Conservation (phyloP, 2,888 invertebrate species). For the Campaea margaritaria region DNA sequence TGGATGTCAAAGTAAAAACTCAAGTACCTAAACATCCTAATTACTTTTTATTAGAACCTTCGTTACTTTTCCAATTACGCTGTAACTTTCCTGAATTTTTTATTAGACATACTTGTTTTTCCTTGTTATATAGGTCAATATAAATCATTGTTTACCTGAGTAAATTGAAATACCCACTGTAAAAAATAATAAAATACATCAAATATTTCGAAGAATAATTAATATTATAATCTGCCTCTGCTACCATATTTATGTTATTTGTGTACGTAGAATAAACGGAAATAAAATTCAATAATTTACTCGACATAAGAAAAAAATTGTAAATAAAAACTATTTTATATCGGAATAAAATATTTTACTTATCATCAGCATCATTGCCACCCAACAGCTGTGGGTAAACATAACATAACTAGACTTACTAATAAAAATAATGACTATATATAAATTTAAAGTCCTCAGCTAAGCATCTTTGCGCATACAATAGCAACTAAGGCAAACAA, state of each 20-base stretch:
- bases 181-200: no score
- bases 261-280: background rate
- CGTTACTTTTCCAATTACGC: background rate
- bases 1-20: no score
- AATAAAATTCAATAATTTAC: background rate
- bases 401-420: slow-evolving; percentile 1
- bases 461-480: slow-evolving; percentile 45
- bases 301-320: background rate
- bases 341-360: background rate
- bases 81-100: no score
- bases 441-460: slow-evolving; percentile 27
- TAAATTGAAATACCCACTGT: no score
- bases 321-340: background rate
- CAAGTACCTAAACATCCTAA: background rate
- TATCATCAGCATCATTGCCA: background rate
- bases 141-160: no score
- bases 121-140: slow-evolving; percentile 1
- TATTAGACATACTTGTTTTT: no score
- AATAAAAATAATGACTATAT: background rate
- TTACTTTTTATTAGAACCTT: background rate
- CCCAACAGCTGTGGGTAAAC: slow-evolving; percentile 6
- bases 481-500: slow-evolving; percentile 47
- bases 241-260: no score
- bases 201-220: no score
- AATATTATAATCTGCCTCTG: no score